phyloP scores from a whole-genome alignment of 2,113 vertebrate species.

The Corapipo altera region DNA sequence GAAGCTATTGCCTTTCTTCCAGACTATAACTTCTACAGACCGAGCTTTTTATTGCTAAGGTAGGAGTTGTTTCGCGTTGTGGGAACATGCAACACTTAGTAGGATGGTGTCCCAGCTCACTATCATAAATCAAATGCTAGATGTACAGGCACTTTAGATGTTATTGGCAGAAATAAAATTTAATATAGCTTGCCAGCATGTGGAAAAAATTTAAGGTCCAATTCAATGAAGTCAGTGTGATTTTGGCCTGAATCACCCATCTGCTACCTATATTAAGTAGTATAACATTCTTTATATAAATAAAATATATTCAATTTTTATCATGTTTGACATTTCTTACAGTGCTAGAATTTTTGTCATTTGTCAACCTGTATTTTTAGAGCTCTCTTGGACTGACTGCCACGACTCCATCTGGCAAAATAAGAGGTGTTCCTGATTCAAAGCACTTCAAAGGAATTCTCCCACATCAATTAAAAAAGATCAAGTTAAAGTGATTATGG shows the following conservation, averaged over 20 bases:
- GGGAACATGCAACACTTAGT: not conserved
- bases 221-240: constrained; percentile 33
- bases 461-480: not conserved
- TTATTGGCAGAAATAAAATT: constrained; percentile 33
- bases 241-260: not conserved
- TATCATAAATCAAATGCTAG: not conserved
- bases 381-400: constrained; percentile 16
- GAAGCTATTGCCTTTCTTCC: not conserved
- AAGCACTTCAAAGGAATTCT: constrained; percentile 1
- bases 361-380: constrained; percentile 21
- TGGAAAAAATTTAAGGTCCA: constrained; percentile 40
- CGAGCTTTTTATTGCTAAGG: not conserved
- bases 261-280: constrained; percentile 31
- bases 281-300: not conserved
- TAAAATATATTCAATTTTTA: constrained; percentile 6
- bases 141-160: not conserved
- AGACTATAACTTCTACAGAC: not conserved
- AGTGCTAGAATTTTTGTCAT: not conserved
- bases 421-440: constrained; percentile 5
- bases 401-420: constrained; percentile 46
- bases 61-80: not conserved
- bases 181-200: constrained; percentile 22
- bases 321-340: not conserved
- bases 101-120: not conserved
- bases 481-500: not conserved